Evolutionary conservation across 2,888 invertebrate species (phyloP).

Genomic region (Rhopalosiphum nymphaeae): DNA sequence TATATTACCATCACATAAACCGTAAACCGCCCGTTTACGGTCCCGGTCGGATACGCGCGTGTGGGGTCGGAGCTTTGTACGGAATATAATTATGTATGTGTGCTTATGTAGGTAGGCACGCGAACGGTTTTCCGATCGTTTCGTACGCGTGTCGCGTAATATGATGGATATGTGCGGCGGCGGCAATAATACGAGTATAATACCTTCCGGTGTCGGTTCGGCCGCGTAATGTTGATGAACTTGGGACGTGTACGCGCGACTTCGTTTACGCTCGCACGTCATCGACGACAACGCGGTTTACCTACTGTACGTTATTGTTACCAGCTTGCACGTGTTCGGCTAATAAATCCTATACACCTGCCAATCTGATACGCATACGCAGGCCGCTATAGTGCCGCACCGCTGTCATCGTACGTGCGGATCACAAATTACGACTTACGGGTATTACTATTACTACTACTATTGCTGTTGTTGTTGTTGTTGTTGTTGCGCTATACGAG

Average conservation of each 20-base stretch:
- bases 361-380: not conserved
- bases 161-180: not conserved
- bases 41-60: not conserved
- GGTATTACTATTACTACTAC: not conserved
- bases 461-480: not conserved
- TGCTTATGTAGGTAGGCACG: not conserved
- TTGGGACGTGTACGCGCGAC: slow-evolving; percentile 24
- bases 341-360: not conserved
- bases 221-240: slow-evolving; percentile 32
- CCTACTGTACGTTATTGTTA: not conserved
- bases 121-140: not conserved
- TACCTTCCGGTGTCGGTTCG: slow-evolving; percentile 27
- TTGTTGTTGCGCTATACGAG: not conserved
- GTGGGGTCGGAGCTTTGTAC: not conserved
- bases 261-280: not conserved
- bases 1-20: too few species aligned
- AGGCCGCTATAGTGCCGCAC: not conserved
- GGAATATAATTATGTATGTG: not conserved
- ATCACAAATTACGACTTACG: not conserved
- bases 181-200: too few species aligned
- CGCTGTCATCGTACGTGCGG: not conserved
- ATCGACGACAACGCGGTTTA: not conserved
- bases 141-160: not conserved
- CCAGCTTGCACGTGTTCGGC: not conserved
- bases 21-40: not conserved